Evolutionary conservation across 2,888 invertebrate species (phyloP).

Genomic region (Polia nebulosa): DNA sequence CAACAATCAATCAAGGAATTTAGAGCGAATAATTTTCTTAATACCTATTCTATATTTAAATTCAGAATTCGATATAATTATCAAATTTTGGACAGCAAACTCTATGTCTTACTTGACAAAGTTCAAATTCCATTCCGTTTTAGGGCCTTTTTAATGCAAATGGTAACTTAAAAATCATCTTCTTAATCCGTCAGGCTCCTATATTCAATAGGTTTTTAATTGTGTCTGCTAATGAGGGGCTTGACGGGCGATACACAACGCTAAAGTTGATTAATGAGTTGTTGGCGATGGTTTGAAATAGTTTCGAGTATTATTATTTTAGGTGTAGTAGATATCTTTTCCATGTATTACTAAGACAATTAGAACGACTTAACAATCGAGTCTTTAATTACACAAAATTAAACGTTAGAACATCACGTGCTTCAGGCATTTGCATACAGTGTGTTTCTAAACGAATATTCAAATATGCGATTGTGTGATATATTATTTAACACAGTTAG

Average conservation of each 20-base stretch:
- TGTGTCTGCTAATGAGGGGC: no score
- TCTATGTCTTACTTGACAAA: background rate
- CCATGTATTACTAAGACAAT: conserved; percentile 32
- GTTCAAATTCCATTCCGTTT: background rate
- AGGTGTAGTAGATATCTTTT: conserved; percentile 2
- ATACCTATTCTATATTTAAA: background rate
- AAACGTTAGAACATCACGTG: conserved; percentile 45
- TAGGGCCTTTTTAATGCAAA: background rate
- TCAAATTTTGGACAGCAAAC: background rate
- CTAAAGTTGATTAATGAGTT: background rate
- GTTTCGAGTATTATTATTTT: background rate
- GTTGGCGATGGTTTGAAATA: background rate
- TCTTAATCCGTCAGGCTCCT: no score
- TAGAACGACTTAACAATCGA: conserved; percentile 40
- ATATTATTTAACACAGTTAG: conserved; percentile 6
- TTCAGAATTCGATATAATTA: background rate
- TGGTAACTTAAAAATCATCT: background rate
- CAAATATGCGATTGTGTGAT: conserved; percentile 23
- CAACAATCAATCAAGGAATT: background rate
- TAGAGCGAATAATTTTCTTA: conserved; percentile 1
- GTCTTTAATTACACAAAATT: conserved; percentile 32
- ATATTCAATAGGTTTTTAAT: no score
- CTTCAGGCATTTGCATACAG: conserved; percentile 43
- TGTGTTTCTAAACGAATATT: conserved; percentile 22
- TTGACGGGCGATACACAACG: background rate